Base-by-base conservation (phyloP, 2,797 vertebrate species). In the Hydrolagus colliei region DNA sequence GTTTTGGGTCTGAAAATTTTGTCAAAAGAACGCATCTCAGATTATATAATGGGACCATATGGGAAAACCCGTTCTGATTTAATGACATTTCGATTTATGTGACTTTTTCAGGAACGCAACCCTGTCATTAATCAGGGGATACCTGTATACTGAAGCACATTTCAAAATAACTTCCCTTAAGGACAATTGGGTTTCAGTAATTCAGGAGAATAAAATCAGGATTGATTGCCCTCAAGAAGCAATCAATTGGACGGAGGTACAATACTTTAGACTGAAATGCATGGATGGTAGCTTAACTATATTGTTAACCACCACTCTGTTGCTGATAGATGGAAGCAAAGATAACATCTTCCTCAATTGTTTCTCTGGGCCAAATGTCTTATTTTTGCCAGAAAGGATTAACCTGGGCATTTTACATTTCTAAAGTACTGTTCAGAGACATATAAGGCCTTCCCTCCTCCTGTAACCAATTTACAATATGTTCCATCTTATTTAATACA, bases 281-380 rank as follows among this genome's bases (percentile, higher is more conserved):
- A 9, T 67, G 67, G 78, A 18, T 18, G 62, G 67, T 67, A 80
- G 78, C 62, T 80, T 80, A 80, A 80, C 62, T 9, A 80, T 67
- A 14, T 16, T 11, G 14, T 27, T 78, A 62, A 78, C 11, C 12
- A 75, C 71, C 35, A 18, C 12, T 41, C 11, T 59, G 65, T 16
- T 8, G 65, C n/a, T n/a, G 2, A 16, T 32, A 12, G 20, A 22
- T 1, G 6, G 41, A 63, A 65, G 77, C 22, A n/a, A 77, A 77
- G 20, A 78, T 61, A 65, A 79, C n/a, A 79, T 79, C 62, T 75
- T 79, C n/a, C n/a, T 62, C 22, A 61, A 1, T n/a, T 62, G 75
- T 59, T 59, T n/a, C 10, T 61, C 62, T 20, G 62, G 14, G 12
- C 52, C n/a, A n/a, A 78, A 78, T n/a, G 13, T 61, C 18, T 22